Conservation (phyloP, 2,797 vertebrate genomes). For the Varecia variegata region DNA sequence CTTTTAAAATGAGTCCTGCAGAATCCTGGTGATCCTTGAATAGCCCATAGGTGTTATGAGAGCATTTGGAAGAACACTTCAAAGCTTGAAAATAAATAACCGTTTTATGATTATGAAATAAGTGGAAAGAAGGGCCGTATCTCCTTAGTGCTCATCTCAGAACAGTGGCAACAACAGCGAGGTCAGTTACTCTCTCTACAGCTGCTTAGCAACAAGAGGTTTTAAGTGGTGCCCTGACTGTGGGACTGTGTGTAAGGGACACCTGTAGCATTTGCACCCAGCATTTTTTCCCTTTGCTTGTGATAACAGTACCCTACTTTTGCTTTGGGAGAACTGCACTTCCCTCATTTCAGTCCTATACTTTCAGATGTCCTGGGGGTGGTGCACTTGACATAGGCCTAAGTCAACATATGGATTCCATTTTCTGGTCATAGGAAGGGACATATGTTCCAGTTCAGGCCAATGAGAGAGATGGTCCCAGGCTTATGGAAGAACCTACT, state of each 20-base stretch:
- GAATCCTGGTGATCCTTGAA: slow-evolving; percentile 12
- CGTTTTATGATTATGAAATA: not conserved
- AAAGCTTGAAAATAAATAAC: slow-evolving; percentile 16
- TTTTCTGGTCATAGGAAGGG: not conserved
- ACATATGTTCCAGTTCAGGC: not conserved
- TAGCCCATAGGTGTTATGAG: not conserved
- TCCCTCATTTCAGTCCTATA: not conserved
- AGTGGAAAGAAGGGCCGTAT: not conserved
- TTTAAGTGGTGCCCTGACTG: not conserved
- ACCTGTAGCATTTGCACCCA: not conserved
- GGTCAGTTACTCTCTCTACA: not conserved
- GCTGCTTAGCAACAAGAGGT: slow-evolving; percentile 11
- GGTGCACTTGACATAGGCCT: not conserved
- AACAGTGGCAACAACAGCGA: not conserved
- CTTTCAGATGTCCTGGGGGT: not conserved
- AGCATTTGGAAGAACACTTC: slow-evolving; percentile 7
- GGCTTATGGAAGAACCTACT: not conserved
- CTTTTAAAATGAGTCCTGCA: not conserved
- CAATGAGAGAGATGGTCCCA: not conserved
- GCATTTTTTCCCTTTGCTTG: not conserved
- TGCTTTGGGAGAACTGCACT: not conserved
- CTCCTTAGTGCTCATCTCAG: not conserved
- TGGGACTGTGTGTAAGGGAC: not conserved
- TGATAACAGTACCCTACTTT: not conserved
- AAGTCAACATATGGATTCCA: not conserved